A percentile compares a stretch with the other conserved stretches of the same genome.
These are phyloP conservation scores for Morpho helenor DNA, from an alignment of 2,888 invertebrate species.

Conservation along the genomic window DNA sequence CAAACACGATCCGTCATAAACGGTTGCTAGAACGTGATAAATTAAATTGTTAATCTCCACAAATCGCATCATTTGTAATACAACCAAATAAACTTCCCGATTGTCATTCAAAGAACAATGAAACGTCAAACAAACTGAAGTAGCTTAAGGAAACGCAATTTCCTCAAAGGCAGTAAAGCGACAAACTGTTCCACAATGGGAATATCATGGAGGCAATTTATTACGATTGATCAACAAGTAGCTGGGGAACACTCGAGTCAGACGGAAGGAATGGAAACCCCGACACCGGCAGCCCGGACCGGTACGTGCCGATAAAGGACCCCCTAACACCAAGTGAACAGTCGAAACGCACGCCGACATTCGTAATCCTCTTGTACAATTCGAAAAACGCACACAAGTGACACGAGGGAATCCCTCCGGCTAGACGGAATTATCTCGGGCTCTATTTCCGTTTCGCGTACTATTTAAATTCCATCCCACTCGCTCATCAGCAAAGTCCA, in stretches of 20 bases:
- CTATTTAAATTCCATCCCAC: constrained; percentile 70
- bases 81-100: constrained; percentile 18
- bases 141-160: constrained; percentile 70
- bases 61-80: not conserved
- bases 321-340: constrained; percentile 49
- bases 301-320: constrained; percentile 46
- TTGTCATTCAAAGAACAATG: constrained; percentile 30
- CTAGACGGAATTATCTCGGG: constrained; percentile 78
- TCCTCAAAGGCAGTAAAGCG: constrained; percentile 74
- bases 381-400: constrained; percentile 76
- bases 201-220: constrained; percentile 77
- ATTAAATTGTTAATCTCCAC: too few relatives aligned
- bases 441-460: constrained; percentile 78
- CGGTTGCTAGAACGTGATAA: too few relatives aligned
- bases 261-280: constrained; percentile 60
- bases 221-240: constrained; percentile 79
- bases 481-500: constrained; percentile 37
- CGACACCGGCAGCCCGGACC: constrained; percentile 35
- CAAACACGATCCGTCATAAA: too few relatives aligned
- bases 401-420: constrained; percentile 78
- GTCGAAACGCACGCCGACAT: constrained; percentile 61
- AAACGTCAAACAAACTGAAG: constrained; percentile 63
- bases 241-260: constrained; percentile 57
- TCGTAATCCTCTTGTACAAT: constrained; percentile 64
- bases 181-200: constrained; percentile 76